Evolutionary conservation across 2,113 vertebrate genomes (phyloP).

Genomic region (Acanthisitta chloris): DNA sequence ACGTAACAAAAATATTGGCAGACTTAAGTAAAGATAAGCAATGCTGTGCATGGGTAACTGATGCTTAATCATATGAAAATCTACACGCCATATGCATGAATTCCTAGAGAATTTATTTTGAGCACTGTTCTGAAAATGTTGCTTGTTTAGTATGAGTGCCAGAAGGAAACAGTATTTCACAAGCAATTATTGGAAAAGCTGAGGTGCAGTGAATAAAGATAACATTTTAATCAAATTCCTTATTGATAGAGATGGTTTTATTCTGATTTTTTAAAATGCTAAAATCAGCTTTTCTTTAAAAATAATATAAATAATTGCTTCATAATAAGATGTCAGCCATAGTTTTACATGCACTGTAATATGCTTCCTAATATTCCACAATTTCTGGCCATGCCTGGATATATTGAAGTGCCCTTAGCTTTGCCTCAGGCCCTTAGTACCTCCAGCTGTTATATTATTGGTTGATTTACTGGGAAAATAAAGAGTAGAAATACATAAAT

Average conservation of each 20-base stretch:
- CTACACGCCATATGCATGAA: background rate
- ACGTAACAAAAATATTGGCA: background rate
- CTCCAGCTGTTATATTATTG: constrained; percentile 75
- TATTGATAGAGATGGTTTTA: background rate
- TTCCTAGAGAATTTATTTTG: constrained; percentile 38
- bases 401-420: constrained; percentile 71
- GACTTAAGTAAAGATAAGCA: background rate
- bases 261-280: background rate
- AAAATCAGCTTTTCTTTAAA: constrained; percentile 15
- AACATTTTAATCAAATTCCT: background rate
- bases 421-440: constrained; percentile 70
- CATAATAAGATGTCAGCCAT: constrained; percentile 26
- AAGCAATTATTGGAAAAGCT: constrained; percentile 2
- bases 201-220: background rate
- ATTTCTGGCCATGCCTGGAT: constrained; percentile 29
- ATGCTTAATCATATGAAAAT: constrained; percentile 22
- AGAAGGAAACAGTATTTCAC: constrained; percentile 15
- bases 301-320: constrained; percentile 25
- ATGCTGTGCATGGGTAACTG: background rate
- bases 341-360: constrained; percentile 43
- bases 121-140: background rate
- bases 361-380: constrained; percentile 30
- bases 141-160: background rate
- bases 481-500: constrained; percentile 70
- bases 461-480: constrained; percentile 71